Conservation (phyloP, 2,888 invertebrate species). For the Kuschelorhynchus macadamiae region DNA sequence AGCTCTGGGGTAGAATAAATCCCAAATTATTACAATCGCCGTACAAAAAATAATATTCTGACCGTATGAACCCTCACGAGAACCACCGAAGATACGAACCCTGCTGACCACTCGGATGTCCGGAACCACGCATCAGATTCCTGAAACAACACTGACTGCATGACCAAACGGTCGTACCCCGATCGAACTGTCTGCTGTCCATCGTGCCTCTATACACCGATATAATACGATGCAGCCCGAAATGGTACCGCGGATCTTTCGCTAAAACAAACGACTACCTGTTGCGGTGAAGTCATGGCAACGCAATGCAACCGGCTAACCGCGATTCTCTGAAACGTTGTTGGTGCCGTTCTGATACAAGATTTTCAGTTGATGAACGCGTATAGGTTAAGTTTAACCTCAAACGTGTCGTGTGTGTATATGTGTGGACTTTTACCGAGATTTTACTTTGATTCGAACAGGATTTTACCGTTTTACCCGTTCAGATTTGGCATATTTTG, state of each 20-base stretch:
- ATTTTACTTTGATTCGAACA: conserved; percentile 26
- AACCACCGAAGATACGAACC: no score
- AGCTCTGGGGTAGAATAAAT: no score
- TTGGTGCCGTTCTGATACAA: conserved; percentile 26
- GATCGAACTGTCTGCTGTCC: neutral
- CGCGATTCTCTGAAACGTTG: conserved; percentile 46
- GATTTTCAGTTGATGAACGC: conserved; percentile 42
- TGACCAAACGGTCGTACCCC: neutral
- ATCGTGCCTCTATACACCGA: conserved; percentile 19
- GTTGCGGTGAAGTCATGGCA: conserved; percentile 51
- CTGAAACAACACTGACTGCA: conserved; percentile 11
- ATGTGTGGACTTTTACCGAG: conserved; percentile 31
- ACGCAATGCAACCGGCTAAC: conserved; percentile 47
- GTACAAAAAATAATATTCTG: no score
- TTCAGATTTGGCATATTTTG: conserved; percentile 17
- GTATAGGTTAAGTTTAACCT: conserved; percentile 48
- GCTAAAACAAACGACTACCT: conserved; percentile 50
- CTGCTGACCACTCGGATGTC: neutral
- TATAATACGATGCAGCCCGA: conserved; percentile 25
- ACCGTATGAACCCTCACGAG: no score
- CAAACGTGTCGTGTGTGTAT: conserved; percentile 42
- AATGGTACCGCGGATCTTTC: conserved; percentile 36
- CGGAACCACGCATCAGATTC: conserved; percentile 37
- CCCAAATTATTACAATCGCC: no score
- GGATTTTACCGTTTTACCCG: conserved; percentile 36